Evolutionary conservation across 2,113 vertebrate species (phyloP).

Genomic region (Acinonyx jubatus): DNA sequence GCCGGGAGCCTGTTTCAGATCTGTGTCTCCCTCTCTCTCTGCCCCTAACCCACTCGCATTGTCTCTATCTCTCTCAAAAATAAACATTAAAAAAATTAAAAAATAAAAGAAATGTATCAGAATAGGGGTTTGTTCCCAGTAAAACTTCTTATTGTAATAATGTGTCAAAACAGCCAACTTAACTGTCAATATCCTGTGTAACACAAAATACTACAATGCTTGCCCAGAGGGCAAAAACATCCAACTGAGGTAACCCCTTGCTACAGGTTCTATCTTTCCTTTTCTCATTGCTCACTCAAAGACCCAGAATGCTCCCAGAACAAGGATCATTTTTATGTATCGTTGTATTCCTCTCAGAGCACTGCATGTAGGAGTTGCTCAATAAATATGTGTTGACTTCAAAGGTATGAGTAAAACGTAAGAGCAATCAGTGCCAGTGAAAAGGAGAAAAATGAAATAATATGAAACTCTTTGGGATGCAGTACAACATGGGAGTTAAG

Average conservation of each 20-base stretch:
- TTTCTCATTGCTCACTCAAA: neutral
- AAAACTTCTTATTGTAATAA: neutral
- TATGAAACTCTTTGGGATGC: neutral
- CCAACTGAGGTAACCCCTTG: neutral
- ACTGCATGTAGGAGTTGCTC: neutral
- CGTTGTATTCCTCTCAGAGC: neutral
- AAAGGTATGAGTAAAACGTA: neutral
- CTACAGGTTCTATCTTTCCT: neutral
- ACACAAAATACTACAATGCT: neutral
- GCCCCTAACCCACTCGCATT: no score
- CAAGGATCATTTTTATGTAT: neutral
- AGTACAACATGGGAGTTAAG: accelerated
- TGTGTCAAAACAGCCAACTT: neutral
- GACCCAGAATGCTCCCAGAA: neutral
- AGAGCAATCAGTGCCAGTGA: neutral
- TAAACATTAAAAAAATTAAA: no score
- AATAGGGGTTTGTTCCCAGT: neutral
- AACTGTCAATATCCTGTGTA: neutral
- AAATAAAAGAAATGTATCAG: neutral
- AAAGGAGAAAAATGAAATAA: neutral
- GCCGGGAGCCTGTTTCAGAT: no score
- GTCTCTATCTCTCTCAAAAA: no score
- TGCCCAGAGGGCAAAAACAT: neutral
- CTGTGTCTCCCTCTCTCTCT: no score
- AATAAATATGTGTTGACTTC: neutral